Evolutionary conservation across 2,888 invertebrate species (phyloP), one percentile per base, ranked within the genome.

Genomic region (Hylaea fasciaria): DNA sequence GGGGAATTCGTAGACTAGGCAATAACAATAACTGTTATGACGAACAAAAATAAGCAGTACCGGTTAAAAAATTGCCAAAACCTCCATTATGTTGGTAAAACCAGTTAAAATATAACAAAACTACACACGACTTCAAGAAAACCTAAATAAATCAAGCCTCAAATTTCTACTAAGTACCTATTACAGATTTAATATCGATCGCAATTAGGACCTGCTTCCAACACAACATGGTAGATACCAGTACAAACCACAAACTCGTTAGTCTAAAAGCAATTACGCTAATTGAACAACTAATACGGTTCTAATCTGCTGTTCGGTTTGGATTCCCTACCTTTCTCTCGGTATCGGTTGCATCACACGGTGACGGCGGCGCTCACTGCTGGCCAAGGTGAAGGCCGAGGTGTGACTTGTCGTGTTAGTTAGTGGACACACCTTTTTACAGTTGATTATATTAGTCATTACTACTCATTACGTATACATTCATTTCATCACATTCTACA

Each of bases 301-400:
- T 58, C 48, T 65, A 59, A 65, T 65, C 59, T 45, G 43, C 40
- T 55, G 17, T 59, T 52, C 52, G 45, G 64, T 59, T 57, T 53
- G 46, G 17, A 41, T 32, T 52, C 50, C 65, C 50, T 22, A 58
- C 65, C 50, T 22, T 61, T 67, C 62, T 62, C 50, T 41, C 14
- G 11, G 47, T 14, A 32, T 47, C 47, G 22, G 43, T 44, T 59
- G 44, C 44, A 46, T 54, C 49, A 50, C 32, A 0, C 29, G 22
- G 28, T 9, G 47, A 41, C 22, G 35, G 3, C 55, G 41, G 55
- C 48, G 41, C 22, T 28, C 4, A 37, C 48, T 17, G 13, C 56
- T 35, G 10, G 48, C 44, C 61, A 57, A 56, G 61, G 61, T 62
- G 56, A 62, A 62, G 61, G 61, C 48, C 45, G 43, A 40, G 43